Evolutionary conservation across 2,797 vertebrate genomes (phyloP).

Genomic region (Echeneis naucrates): DNA sequence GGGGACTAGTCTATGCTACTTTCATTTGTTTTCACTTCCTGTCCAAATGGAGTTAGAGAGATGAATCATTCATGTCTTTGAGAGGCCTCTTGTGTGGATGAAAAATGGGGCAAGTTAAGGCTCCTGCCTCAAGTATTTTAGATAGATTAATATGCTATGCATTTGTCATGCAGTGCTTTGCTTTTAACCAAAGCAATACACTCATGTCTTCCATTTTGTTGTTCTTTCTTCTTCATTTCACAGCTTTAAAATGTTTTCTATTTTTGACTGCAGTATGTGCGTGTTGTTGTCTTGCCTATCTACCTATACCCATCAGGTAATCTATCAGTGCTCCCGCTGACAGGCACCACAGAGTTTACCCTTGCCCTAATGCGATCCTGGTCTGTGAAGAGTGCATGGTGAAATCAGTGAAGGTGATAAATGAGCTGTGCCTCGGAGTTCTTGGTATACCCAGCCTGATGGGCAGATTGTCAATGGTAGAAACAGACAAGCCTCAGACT

Average conservation of each 20-base stretch:
- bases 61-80: constrained; percentile 76
- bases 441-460: constrained; percentile 48
- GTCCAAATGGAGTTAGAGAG: constrained; percentile 66
- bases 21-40: constrained; percentile 78
- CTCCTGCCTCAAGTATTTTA: constrained; percentile 44
- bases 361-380: constrained; percentile 26
- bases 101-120: constrained; percentile 63
- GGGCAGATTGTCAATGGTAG: constrained; percentile 83
- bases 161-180: constrained; percentile 30
- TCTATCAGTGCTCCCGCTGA: constrained; percentile 38
- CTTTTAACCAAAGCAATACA: neutral
- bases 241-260: neutral
- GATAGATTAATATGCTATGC: constrained; percentile 42
- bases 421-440: constrained; percentile 68
- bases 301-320: constrained; percentile 21
- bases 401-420: constrained; percentile 72
- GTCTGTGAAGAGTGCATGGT: constrained; percentile 45
- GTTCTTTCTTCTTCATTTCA: neutral
- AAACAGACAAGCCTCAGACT: constrained; percentile 88
- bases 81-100: constrained; percentile 64
- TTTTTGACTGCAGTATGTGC: constrained; percentile 11
- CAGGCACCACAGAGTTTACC: constrained; percentile 15
- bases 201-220: constrained; percentile 18
- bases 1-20: constrained; percentile 24
- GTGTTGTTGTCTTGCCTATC: constrained; percentile 16